These are phyloP conservation scores for Sialia sialis DNA, from an alignment of 2,113 vertebrate genomes.

Conservation along the genomic window DNA sequence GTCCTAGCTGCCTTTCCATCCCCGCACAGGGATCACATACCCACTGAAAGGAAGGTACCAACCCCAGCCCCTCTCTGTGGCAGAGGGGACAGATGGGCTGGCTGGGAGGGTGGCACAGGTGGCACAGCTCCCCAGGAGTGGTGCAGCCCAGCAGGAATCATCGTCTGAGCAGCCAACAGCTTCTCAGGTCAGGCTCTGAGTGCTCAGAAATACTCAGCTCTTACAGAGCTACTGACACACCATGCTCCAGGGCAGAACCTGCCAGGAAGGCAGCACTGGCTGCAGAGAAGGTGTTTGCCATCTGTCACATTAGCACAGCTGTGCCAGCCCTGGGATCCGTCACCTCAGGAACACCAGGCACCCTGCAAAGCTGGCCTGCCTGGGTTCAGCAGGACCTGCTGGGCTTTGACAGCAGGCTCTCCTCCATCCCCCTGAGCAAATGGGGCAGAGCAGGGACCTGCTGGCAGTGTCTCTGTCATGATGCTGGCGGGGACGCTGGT, in stretches of 20 bases:
- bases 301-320: not conserved
- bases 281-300: not conserved
- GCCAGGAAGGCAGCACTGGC: not conserved
- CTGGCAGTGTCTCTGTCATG: not conserved
- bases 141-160: not conserved
- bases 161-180: not conserved
- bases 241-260: not conserved
- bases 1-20: not conserved
- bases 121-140: not conserved
- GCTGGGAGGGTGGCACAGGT: not conserved
- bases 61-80: not conserved
- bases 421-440: not conserved
- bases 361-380: not conserved
- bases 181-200: not conserved
- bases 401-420: not conserved
- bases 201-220: not conserved
- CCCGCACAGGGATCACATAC: not conserved
- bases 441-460: not conserved
- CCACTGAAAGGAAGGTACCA: not conserved
- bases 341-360: not conserved
- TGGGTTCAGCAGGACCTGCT: not conserved
- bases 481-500: not conserved
- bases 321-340: not conserved
- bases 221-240: not conserved
- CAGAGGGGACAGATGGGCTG: accelerated